Conservation (phyloP, 1,140 invertebrate genomes). For the Homalodisca vitripennis region DNA sequence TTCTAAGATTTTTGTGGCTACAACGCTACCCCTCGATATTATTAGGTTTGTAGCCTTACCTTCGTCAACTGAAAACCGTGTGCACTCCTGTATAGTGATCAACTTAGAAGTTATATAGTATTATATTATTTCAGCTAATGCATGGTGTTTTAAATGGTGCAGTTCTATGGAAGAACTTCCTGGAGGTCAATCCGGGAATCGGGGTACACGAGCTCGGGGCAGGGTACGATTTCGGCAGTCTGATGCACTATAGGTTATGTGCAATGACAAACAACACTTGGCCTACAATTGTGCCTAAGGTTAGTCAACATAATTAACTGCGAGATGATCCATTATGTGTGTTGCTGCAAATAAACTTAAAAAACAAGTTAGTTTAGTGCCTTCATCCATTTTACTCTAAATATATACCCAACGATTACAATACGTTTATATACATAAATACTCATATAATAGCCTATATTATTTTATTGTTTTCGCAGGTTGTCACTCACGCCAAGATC, state of each 20-base stretch:
- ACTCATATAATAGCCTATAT: not conserved
- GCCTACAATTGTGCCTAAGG: conserved; percentile 17
- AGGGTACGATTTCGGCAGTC: conserved; percentile 69
- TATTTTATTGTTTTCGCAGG: not conserved
- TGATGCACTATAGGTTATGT: conserved; percentile 77
- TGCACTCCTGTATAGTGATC: not conserved
- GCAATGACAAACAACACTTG: conserved; percentile 46
- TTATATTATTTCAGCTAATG: not conserved
- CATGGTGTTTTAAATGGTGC: not conserved
- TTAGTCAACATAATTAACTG: not conserved
- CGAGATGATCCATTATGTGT: not conserved
- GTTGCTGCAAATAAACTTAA: not conserved
- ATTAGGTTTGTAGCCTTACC: no score
- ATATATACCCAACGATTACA: not conserved
- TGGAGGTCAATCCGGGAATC: conserved; percentile 4
- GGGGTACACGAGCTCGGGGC: not conserved
- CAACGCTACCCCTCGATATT: no score
- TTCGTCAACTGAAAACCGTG: no score
- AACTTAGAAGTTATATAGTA: not conserved
- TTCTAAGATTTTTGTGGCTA: no score
- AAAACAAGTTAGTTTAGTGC: not conserved
- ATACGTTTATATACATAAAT: no score
- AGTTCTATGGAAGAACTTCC: conserved; percentile 26
- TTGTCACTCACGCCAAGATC: conserved; percentile 42
- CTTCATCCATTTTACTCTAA: not conserved